Evolutionary conservation across 2,113 vertebrate genomes (phyloP).

Genomic region (Potamarius usumacintae): DNA sequence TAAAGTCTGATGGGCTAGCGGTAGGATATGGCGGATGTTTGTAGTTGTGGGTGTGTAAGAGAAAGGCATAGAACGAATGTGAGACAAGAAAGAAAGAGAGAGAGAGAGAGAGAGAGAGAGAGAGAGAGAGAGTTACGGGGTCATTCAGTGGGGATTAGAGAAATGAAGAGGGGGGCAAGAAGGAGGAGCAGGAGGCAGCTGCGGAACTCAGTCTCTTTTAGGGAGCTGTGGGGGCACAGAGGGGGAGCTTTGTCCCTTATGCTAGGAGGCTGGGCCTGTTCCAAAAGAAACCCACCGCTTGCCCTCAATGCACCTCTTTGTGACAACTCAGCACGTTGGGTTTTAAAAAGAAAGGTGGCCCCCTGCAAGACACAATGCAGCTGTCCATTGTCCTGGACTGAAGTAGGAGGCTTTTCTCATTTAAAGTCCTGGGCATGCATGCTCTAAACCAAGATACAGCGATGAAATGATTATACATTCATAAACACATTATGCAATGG

Average conservation of each 20-base stretch:
- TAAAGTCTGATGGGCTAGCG: conserved; percentile 40
- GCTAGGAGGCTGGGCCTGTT: conserved; percentile 47
- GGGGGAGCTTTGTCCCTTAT: conserved; percentile 70
- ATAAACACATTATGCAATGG: conserved; percentile 24
- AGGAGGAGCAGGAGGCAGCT: conserved; percentile 67
- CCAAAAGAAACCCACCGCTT: conserved; percentile 50
- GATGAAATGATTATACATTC: conserved; percentile 36
- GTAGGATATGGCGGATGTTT: conserved; percentile 37
- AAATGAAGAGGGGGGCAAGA: conserved; percentile 59
- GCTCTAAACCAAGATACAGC: conserved; percentile 18
- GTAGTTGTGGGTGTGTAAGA: conserved; percentile 32
- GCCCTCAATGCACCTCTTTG: conserved; percentile 53
- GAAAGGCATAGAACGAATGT: background rate
- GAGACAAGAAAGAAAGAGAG: conserved; percentile 31
- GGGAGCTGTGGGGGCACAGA: conserved; percentile 61
- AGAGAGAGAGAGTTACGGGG: conserved; percentile 57
- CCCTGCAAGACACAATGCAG: conserved; percentile 51
- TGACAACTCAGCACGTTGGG: conserved; percentile 40
- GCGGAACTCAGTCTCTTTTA: conserved; percentile 66
- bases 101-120: background rate
- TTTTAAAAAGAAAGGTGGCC: conserved; percentile 48
- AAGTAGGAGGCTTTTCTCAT: conserved; percentile 42
- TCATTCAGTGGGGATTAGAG: conserved; percentile 71
- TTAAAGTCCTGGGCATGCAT: conserved; percentile 36
- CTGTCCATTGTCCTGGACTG: conserved; percentile 46